These are phyloP conservation scores for Pelochelys cantorii DNA, from an alignment of 2,797 vertebrate species.

Conservation along the genomic window DNA sequence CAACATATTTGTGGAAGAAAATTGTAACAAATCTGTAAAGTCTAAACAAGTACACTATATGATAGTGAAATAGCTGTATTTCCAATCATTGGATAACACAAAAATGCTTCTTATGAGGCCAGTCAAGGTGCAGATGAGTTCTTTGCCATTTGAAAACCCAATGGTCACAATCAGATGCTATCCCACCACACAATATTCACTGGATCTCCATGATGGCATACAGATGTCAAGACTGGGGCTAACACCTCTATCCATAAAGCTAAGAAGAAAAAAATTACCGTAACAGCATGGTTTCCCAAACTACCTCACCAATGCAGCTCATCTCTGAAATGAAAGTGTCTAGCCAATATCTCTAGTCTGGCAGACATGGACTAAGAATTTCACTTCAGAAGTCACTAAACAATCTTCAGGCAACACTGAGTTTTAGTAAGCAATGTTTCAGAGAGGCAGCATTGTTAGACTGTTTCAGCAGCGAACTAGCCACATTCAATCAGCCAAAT, in stretches of 20 bases:
- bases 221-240: too few relatives aligned
- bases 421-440: neutral
- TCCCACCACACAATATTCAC: neutral
- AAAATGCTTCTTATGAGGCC: neutral
- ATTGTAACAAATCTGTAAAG: neutral
- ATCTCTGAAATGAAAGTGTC: too few relatives aligned
- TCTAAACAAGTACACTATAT: neutral
- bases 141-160: neutral
- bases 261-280: too few relatives aligned
- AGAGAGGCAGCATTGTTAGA: too few relatives aligned
- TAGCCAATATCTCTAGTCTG: neutral
- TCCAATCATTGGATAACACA: too few relatives aligned
- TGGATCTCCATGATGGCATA: too few relatives aligned
- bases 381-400: neutral
- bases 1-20: neutral
- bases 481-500: too few relatives aligned
- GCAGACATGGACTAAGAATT: neutral
- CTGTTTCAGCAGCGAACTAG: too few relatives aligned
- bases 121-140: neutral
- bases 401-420: neutral
- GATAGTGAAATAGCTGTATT: neutral
- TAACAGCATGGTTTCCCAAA: too few relatives aligned
- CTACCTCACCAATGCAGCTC: too few relatives aligned
- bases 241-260: too few relatives aligned
- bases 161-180: neutral